These are phyloP conservation scores for Hesperophylax magnus DNA, from an alignment of 1,140 invertebrate genomes.

Conservation along the genomic window DNA sequence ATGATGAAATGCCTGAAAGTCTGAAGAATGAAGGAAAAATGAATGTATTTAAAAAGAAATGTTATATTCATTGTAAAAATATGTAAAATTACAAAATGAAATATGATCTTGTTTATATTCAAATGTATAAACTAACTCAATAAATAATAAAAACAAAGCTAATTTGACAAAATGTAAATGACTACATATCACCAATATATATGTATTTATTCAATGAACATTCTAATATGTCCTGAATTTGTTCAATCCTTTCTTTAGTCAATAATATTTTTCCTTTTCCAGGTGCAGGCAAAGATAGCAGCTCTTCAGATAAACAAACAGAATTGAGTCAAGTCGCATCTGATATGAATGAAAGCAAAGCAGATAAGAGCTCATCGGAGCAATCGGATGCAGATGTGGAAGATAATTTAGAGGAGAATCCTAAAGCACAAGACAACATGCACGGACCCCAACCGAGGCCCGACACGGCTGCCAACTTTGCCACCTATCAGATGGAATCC, in stretches of 20 bases:
- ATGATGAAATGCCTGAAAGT: too few species aligned
- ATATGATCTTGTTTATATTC: too few species aligned
- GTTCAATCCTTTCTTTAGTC: constrained; percentile 14
- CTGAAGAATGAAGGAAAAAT: too few species aligned
- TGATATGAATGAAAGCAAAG: constrained; percentile 44
- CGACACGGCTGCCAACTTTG: constrained; percentile 66
- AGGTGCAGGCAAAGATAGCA: not conserved
- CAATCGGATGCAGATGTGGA: constrained; percentile 85
- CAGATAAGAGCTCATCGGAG: constrained; percentile 73
- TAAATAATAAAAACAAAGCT: too few species aligned
- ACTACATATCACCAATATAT: too few species aligned
- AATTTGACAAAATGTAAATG: too few species aligned
- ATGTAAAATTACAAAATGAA: too few species aligned
- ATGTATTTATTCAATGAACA: not conserved
- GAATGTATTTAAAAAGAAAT: too few species aligned
- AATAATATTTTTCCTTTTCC: constrained; percentile 49
- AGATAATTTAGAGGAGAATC: constrained; percentile 79
- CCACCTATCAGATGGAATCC: constrained; percentile 72
- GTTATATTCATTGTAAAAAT: too few species aligned
- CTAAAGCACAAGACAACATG: constrained; percentile 60
- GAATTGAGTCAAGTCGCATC: constrained; percentile 38
- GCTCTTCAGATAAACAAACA: constrained; percentile 39
- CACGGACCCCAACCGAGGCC: constrained; percentile 60
- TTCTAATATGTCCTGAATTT: too few species aligned
- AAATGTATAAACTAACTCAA: too few species aligned